Conservation (phyloP, 1,140 invertebrate genomes). For the Probaryconus sp. region DNA sequence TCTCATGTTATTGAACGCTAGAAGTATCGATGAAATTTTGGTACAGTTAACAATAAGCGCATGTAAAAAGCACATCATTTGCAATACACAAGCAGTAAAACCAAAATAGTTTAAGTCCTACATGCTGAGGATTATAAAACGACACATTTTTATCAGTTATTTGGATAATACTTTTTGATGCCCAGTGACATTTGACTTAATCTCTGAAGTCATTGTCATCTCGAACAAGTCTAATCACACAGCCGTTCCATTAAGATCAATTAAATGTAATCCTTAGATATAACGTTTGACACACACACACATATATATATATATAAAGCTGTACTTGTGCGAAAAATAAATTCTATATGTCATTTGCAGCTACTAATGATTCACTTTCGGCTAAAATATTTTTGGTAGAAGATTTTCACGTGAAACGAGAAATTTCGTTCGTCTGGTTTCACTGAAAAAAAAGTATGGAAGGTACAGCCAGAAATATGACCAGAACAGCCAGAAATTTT, state of each 20-base stretch:
- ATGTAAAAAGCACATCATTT: constrained; percentile 44
- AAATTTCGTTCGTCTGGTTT: constrained; percentile 5
- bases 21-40: constrained; percentile 3
- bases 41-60: constrained; percentile 29
- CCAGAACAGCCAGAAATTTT: no score
- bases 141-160: constrained; percentile 8
- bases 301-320: constrained; percentile 25
- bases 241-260: constrained; percentile 67
- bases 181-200: constrained; percentile 8
- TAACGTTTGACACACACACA: constrained; percentile 55
- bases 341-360: constrained; percentile 25
- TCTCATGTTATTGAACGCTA: constrained; percentile 12
- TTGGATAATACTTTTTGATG: constrained; percentile 9
- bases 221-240: constrained; percentile 30
- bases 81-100: no score
- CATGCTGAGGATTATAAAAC: no score
- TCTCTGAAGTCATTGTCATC: not conserved
- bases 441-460: no score
- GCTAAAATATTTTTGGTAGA: not conserved
- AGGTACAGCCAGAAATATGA: no score
- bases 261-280: constrained; percentile 64
- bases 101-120: no score
- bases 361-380: not conserved
- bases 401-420: not conserved
- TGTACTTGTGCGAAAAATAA: constrained; percentile 23